Evolutionary conservation across 2,797 vertebrate species (phyloP), one percentile per base, ranked within the genome.

Genomic region (Hydrolagus colliei): DNA sequence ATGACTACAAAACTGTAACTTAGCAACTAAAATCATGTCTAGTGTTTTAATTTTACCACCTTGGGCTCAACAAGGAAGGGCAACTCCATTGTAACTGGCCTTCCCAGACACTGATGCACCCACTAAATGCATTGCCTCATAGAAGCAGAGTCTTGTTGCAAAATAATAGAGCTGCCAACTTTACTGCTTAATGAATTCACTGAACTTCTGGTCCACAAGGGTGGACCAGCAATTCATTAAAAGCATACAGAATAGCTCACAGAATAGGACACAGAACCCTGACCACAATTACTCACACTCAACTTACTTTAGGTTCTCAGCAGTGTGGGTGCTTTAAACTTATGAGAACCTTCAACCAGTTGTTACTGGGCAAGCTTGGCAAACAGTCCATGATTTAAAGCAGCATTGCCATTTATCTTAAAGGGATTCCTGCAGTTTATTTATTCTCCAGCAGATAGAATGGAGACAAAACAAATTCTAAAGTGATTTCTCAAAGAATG

Each of bases 171-270:
- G 41, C 16, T n/a, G 65, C 32, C 16, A 67, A 27, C 27, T 62
- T 27, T 27, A 27, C 27, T 75, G 18, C 32, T 75, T 41, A 75
- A 75, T 75, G 32, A 75, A 74, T 74, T 32, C 61, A 67, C 13
- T 22, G 22, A 16, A 32, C 35, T 32, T 35, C 20, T n/a, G 62
- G 22, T 32, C 22, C 62, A 67, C 22, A 22, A 65, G 13, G 59
- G 9, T 22, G n/a, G 22, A 62, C 65, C n/a, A 63, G 61, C 27
- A 62, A 79, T 79, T 78, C 76, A 78, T 62, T 67, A 80, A 80
- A 27, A 32, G 22, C 11, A 2, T 32, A 35, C 13, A 80, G 62
- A 7, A 65, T 12, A 63, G 16, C 12, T 27, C 7, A 65, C 9
- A 8, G 62, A 65, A 67, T 14, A 65, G 62, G 32, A 68, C 27